A percentile compares a stretch with the other conserved stretches of the same genome.
phyloP scores from a whole-genome alignment of 2,888 invertebrate species.

The Caenorhabditis japonica region DNA sequence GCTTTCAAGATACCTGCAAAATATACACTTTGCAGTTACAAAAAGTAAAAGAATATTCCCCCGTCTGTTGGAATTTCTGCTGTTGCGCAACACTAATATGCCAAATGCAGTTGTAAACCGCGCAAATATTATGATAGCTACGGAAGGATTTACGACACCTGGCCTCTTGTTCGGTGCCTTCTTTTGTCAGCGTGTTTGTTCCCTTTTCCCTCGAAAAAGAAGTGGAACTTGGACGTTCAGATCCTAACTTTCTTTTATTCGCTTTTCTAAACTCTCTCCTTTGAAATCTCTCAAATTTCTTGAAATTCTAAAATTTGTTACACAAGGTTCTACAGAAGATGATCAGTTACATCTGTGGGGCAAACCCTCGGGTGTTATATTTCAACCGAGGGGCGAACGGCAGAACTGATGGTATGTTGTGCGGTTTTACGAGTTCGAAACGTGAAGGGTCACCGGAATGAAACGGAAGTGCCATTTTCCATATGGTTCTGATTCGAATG shows the following conservation, averaged over 20 bases:
- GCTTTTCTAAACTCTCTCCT: no score
- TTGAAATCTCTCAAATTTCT: constrained; percentile 39
- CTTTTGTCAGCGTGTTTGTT: constrained; percentile 4
- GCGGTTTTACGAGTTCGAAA: constrained; percentile 20
- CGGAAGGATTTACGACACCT: constrained; percentile 36
- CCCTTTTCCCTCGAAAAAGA: neutral
- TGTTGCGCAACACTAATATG: constrained; percentile 41
- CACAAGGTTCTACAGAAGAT: constrained; percentile 26
- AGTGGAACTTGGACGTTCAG: constrained; percentile 4
- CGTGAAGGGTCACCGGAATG: constrained; percentile 1
- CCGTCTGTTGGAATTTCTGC: neutral
- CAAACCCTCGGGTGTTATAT: constrained; percentile 40
- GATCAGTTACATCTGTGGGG: constrained; percentile 50
- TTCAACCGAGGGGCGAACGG: constrained; percentile 36
- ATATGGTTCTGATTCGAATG: constrained; percentile 23
- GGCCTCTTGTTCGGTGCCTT: constrained; percentile 20
- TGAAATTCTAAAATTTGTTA: constrained; percentile 20
- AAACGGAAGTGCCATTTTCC: neutral
- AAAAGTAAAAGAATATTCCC: no score
- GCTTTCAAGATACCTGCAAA: constrained; percentile 80
- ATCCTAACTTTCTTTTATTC: constrained; percentile 3
- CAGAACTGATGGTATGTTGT: neutral
- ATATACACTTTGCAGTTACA: no score
- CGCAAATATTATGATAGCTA: constrained; percentile 46
- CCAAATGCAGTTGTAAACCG: constrained; percentile 34